These are phyloP conservation scores for Leptopilina drosophilae DNA, from an alignment of 2,888 invertebrate species.

Conservation along the genomic window DNA sequence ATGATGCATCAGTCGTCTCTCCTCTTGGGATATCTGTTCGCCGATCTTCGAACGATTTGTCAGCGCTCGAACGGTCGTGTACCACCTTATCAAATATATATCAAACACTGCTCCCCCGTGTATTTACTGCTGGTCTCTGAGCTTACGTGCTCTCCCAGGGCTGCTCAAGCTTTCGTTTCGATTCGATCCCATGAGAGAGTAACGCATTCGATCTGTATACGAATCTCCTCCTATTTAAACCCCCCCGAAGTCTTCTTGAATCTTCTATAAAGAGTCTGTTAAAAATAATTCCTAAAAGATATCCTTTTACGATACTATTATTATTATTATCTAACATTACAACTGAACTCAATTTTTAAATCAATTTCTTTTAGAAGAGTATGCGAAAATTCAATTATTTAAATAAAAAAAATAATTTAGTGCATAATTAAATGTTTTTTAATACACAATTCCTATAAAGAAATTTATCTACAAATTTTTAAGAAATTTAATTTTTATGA, in stretches of 20 bases:
- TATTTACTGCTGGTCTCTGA: slow-evolving; percentile 65
- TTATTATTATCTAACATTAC: too few relatives aligned
- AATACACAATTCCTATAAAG: too few relatives aligned
- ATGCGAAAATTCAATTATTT: too few relatives aligned
- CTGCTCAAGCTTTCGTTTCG: slow-evolving; percentile 46
- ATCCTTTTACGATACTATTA: slow-evolving; percentile 24
- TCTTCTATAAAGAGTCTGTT: slow-evolving; percentile 26
- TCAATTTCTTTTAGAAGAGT: too few relatives aligned
- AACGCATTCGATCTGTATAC: slow-evolving; percentile 33
- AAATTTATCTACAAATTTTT: too few relatives aligned
- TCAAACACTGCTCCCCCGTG: slow-evolving; percentile 73
- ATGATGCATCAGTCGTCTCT: slow-evolving; percentile 66
- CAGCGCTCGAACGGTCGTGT: slow-evolving; percentile 73
- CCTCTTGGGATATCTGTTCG: slow-evolving; percentile 65
- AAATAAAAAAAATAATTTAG: too few relatives aligned
- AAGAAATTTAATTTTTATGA: too few relatives aligned
- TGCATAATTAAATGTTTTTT: too few relatives aligned
- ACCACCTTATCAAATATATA: slow-evolving; percentile 75
- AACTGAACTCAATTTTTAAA: too few relatives aligned
- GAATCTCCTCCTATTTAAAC: slow-evolving; percentile 31
- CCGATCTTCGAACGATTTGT: slow-evolving; percentile 74
- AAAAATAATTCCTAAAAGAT: slow-evolving; percentile 20
- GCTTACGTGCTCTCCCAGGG: slow-evolving; percentile 59
- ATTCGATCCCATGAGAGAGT: slow-evolving; percentile 32
- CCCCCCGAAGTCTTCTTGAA: not conserved